Percentiles rank a stretch among this genome's conserved stretches.
Evolutionary conservation across 2,113 vertebrate genomes (phyloP).

Genomic region (Zingel zingel): DNA sequence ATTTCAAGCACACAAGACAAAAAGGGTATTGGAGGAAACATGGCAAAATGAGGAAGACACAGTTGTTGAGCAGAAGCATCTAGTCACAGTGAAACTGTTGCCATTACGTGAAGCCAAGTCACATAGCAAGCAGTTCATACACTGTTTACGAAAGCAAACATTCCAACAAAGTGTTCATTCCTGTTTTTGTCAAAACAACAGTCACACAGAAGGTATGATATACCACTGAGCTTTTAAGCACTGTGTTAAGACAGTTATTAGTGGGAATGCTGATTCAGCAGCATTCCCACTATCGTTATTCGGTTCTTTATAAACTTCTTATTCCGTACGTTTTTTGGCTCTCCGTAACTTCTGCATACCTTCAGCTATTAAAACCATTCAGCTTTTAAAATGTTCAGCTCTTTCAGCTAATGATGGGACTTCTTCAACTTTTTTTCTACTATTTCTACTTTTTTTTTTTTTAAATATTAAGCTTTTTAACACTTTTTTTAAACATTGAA

Average conservation of each 20-base stretch:
- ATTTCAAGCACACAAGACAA: constrained; percentile 57
- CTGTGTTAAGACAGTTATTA: background rate
- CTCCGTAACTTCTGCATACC: too few relatives aligned
- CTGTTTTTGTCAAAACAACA: constrained; percentile 25
- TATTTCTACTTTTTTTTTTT: too few relatives aligned
- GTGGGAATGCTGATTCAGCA: too few relatives aligned
- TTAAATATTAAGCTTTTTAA: too few relatives aligned
- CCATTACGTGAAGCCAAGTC: constrained; percentile 17
- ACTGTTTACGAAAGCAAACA: constrained; percentile 29
- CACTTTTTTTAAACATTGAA: too few relatives aligned
- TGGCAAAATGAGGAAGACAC: constrained; percentile 56
- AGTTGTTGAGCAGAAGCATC: constrained; percentile 39
- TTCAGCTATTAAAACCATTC: too few relatives aligned
- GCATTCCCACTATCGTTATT: too few relatives aligned
- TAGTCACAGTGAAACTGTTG: constrained; percentile 24
- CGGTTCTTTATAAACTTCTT: too few relatives aligned
- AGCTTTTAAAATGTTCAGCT: too few relatives aligned
- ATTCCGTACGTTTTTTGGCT: too few relatives aligned
- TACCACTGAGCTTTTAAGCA: constrained; percentile 1
- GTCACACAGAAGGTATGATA: background rate
- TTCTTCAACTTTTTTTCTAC: too few relatives aligned
- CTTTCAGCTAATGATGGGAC: too few relatives aligned
- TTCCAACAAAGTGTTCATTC: constrained; percentile 27
- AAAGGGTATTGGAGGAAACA: constrained; percentile 54
- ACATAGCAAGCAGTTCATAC: constrained; percentile 15